A percentile compares a stretch with the other conserved stretches of the same genome.
These are phyloP conservation scores for Limnodromus scolopaceus DNA, from an alignment of 2,797 vertebrate species.

Conservation along the genomic window DNA sequence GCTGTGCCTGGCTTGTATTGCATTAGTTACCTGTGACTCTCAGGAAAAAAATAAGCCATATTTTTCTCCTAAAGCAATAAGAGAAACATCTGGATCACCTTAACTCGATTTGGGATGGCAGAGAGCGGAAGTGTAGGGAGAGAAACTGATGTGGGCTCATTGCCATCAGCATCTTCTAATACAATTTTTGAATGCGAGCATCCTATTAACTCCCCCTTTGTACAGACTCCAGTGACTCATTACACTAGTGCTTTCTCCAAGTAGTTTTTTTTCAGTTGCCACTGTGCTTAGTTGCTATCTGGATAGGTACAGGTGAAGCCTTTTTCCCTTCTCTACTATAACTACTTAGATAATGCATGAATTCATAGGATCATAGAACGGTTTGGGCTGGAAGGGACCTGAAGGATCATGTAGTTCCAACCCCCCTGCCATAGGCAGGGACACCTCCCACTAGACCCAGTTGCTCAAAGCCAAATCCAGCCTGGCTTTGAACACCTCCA, in stretches of 20 bases:
- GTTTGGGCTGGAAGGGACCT: not conserved
- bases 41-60: not conserved
- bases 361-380: not conserved
- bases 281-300: not conserved
- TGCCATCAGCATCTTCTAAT: not conserved
- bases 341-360: not conserved
- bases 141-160: not conserved
- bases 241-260: not conserved
- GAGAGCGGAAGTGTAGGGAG: not conserved
- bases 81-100: not conserved
- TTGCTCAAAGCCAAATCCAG: not conserved
- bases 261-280: not conserved
- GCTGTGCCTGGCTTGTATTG: not conserved
- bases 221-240: not conserved
- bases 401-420: not conserved
- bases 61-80: constrained; percentile 17
- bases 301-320: not conserved
- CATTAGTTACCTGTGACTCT: not conserved
- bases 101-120: not conserved
- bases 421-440: not conserved
- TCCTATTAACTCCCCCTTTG: not conserved
- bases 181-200: constrained; percentile 10
- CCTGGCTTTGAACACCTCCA: not conserved
- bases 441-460: not conserved
- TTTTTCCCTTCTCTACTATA: not conserved